Conservation (phyloP, 92 coral and sea anemone species). For the Diadumene lineata region DNA sequence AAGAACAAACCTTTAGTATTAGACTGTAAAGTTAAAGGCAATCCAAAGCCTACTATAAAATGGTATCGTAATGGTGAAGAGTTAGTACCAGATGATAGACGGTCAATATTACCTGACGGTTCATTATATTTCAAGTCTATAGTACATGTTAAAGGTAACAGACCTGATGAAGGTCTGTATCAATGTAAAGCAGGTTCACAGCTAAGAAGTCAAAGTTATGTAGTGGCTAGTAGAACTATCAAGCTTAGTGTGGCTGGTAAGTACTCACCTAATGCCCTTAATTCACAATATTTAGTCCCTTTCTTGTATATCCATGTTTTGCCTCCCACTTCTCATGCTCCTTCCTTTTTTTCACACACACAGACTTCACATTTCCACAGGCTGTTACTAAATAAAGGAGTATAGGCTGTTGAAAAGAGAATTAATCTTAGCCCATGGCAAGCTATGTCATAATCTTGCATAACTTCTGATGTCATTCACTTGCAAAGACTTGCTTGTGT, state of each 20-base stretch:
- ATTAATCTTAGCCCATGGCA: no score
- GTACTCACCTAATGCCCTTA: slow-evolving; percentile 9
- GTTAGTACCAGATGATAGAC: slow-evolving; percentile 52
- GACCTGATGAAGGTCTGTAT: slow-evolving; percentile 89
- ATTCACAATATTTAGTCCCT: no score
- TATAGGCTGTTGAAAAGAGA: no score
- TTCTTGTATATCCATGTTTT: no score
- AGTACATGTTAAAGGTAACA: slow-evolving; percentile 53
- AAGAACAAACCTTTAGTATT: slow-evolving; percentile 67
- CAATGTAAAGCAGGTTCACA: slow-evolving; percentile 74
- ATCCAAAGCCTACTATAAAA: slow-evolving; percentile 48
- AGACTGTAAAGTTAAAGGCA: slow-evolving; percentile 71
- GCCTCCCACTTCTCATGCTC: no score
- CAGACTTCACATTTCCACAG: no score
- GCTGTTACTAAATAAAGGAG: no score
- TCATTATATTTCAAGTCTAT: slow-evolving; percentile 71
- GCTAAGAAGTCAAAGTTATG: slow-evolving; percentile 30
- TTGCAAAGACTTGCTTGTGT: no score
- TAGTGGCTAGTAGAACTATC: slow-evolving; percentile 69
- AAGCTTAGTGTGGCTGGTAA: slow-evolving; percentile 79
- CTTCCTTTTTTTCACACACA: no score
- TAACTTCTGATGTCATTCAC: no score
- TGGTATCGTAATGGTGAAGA: slow-evolving; percentile 75
- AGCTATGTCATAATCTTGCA: no score
- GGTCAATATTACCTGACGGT: slow-evolving; percentile 74